A percentile compares a stretch with the other conserved stretches of the same genome.
phyloP scores from a whole-genome alignment of 2,888 invertebrate genomes.

The Drosophila colorata region DNA sequence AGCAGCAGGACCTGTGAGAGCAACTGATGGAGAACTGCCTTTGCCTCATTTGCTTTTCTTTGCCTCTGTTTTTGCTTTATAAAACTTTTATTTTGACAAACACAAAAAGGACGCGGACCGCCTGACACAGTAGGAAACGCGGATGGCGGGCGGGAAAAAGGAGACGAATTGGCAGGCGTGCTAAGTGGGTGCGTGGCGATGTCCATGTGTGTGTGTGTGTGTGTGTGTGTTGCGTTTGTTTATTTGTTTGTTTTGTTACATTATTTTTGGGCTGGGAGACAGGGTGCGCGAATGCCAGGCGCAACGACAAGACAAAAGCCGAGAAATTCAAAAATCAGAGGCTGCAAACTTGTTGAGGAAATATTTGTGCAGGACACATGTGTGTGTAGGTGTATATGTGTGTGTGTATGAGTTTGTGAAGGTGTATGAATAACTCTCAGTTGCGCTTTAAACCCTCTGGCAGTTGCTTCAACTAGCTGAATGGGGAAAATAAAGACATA shows the following conservation, averaged over 20 bases:
- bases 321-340: constrained; percentile 75
- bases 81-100: constrained; percentile 68
- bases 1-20: constrained; percentile 21
- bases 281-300: constrained; percentile 28
- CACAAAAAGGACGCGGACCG: constrained; percentile 59
- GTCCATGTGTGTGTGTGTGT: constrained; percentile 11
- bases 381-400: constrained; percentile 4
- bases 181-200: constrained; percentile 54
- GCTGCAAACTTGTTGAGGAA: constrained; percentile 76
- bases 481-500: constrained; percentile 37
- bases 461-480: constrained; percentile 30
- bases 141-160: neutral
- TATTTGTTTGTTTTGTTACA: constrained; percentile 74
- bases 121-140: constrained; percentile 15
- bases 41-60: constrained; percentile 25
- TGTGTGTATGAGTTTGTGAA: constrained; percentile 2
- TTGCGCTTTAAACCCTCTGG: constrained; percentile 41
- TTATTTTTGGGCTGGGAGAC: constrained; percentile 30
- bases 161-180: constrained; percentile 21
- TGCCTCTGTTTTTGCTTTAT: constrained; percentile 39
- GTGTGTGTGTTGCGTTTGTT: constrained; percentile 35
- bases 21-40: constrained; percentile 21
- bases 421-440: constrained; percentile 48
- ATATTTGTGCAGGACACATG: constrained; percentile 53
- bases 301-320: constrained; percentile 57